Base-by-base conservation (phyloP, 2,888 invertebrate species). In the Polydesmus complanatus region DNA sequence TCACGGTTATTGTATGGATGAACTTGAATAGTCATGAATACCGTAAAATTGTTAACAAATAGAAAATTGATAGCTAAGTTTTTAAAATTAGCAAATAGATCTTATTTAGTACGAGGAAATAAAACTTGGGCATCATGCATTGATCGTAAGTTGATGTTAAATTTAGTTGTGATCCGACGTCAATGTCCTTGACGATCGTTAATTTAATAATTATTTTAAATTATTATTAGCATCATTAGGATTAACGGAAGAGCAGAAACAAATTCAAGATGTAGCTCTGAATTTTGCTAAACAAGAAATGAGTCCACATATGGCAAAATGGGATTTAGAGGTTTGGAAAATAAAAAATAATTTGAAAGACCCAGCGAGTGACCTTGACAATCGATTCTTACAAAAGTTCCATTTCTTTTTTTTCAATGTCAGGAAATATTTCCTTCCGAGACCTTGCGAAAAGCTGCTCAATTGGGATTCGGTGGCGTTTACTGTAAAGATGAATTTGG, bases 381-480 rank as follows among this genome's bases (percentile, higher is more conserved):
- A 47, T 14, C 18, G 48, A 11, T 14, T 47, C 18, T 14, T 18
- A 47, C 48, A 22, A 19, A 18, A 22, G 19, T 58, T 27, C n/a
- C 14, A 48, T 19, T 61, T 61, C 18, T 54, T n/a, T 19, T 14
- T 19, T 52, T 14, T 19, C n/a, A 19, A 54, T 52, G 19, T 19
- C 64, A 77, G 75, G 77, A 77, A 67, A 70, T 70, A 26, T 78
- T 80, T 62, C 79, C 80, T 18, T 69, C 75, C 22, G 78, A 79
- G 51, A 72, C 73, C 1, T 65, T 80, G 69, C 69, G 71, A 61
- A 74, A 77, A 64, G 78, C 78, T 21, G 80, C 78, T 18, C 68
- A 72, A 58, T 69, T 79, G 14, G 80, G 80, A 2, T 80, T 80
- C 70, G 80, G 77, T 14, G 79, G 78, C n/a, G 73, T 80, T 26